Base-by-base conservation (phyloP, 2,797 vertebrate species). In the Mormyrops attenuatus region DNA sequence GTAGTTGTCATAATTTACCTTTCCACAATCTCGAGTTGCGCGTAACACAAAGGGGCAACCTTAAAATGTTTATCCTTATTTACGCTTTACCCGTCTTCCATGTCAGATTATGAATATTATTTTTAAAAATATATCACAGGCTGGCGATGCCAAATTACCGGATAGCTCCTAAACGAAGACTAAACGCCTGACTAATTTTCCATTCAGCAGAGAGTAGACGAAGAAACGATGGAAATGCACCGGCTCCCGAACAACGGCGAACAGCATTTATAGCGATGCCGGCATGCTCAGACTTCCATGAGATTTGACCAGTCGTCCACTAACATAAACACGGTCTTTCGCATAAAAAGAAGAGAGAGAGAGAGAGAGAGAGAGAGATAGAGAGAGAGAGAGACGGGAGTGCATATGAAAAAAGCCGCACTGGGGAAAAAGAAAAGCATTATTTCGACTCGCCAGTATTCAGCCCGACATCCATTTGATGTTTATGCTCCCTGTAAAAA, bases 371-470 rank as follows among this genome's bases (percentile, higher is more conserved):
- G 53, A 55, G 53, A 20, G 53, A 6, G 53, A 55, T 17, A 55
- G 53, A 20, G 49, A 49, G 49, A 49, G 49, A 49, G 49, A n/a
- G n/a, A 22, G 60, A 63, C 13, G 53, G 69, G 34, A 77, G 69
- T 15, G 77, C 20, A 11, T 77, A 9, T 17, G 44, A 11, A 53
- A 30, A 17, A 63, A 38, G 60, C 41, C 26, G 55, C 66, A 60
- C 30, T 4, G 34, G 80, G 44, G 41, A 34, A 30, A 26, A 53
- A 55, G 47, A 85, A 85, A 85, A 49, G 82, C 47, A 53, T 89
- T 63, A 41, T 60, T 41, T 87, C 85, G 30, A 52, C 55, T 89
- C 26, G 22, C 63, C 41, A 89, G 22, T 89, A 49, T 41, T 89
- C 55, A 50, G 84, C 22, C 60, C 44, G 30, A 57, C 47, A 41